Conservation (phyloP, 37 sponge, comb jelly and placozoan genomes). For the Spongia lamella region DNA sequence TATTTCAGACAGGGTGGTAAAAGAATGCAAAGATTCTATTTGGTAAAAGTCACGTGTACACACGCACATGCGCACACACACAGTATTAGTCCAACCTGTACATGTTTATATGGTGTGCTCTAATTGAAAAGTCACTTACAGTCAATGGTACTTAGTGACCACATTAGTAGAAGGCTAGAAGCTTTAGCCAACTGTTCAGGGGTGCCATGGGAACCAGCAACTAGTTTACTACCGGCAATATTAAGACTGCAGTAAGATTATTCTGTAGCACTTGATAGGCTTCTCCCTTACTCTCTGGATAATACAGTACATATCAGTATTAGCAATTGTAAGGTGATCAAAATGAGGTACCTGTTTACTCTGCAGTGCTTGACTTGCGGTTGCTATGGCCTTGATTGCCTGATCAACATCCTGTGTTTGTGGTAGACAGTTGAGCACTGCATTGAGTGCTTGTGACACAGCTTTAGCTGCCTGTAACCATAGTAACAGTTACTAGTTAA, state of each 20-base stretch:
- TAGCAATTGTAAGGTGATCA: too few relatives aligned
- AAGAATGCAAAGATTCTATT: too few relatives aligned
- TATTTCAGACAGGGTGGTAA: too few relatives aligned
- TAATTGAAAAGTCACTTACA: slow-evolving; percentile 16
- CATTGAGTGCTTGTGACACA: slow-evolving; percentile 92
- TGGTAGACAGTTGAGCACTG: slow-evolving; percentile 93
- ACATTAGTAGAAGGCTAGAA: slow-evolving; percentile 75
- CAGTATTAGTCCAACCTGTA: slow-evolving; percentile 62
- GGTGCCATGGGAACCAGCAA: slow-evolving; percentile 77
- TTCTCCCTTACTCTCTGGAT: slow-evolving; percentile 58
- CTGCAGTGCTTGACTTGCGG: slow-evolving; percentile 74
- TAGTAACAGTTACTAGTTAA: background rate
- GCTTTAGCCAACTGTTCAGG: slow-evolving; percentile 85
- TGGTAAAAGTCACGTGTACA: too few relatives aligned
- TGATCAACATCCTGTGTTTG: slow-evolving; percentile 93
- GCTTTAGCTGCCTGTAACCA: slow-evolving; percentile 88
- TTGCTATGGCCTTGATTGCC: slow-evolving; percentile 95
- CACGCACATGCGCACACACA: too few relatives aligned
- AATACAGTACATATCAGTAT: slow-evolving; percentile 18
- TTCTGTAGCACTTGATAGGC: slow-evolving; percentile 82
- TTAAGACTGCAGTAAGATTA: slow-evolving; percentile 82
- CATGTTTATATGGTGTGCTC: background rate
- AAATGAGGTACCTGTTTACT: slow-evolving; percentile 27
- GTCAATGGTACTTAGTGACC: slow-evolving; percentile 62
- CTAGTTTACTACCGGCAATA: slow-evolving; percentile 76